phyloP scores from a whole-genome alignment of 2,797 vertebrate species.

The Tachyglossus aculeatus region DNA sequence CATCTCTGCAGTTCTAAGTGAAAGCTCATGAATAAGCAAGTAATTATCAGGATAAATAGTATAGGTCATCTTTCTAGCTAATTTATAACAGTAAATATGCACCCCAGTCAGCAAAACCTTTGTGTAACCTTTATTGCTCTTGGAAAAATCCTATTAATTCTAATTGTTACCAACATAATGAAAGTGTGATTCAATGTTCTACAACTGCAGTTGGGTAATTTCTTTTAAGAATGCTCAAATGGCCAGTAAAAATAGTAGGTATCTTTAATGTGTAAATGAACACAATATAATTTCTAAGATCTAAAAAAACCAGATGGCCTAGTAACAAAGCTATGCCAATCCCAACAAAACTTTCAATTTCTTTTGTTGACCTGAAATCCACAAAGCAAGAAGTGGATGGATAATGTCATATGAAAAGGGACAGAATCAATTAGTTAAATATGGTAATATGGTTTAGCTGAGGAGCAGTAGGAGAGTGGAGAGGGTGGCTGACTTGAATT shows the following conservation, averaged over 20 bases:
- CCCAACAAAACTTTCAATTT: too few relatives aligned
- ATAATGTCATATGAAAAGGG: too few relatives aligned
- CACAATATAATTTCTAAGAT: background rate
- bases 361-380: background rate
- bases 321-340: too few relatives aligned
- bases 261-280: constrained; percentile 23
- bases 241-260: background rate
- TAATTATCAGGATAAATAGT: constrained; percentile 35
- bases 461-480: too few relatives aligned
- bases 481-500: too few relatives aligned
- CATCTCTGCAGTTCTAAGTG: constrained; percentile 15
- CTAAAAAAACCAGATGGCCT: background rate
- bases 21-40: constrained; percentile 17
- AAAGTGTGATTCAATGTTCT: constrained; percentile 32
- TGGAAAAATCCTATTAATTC: constrained; percentile 41
- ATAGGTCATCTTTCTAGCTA: constrained; percentile 34
- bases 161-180: constrained; percentile 11
- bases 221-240: background rate
- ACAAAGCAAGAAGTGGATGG: background rate
- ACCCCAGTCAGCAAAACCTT: constrained; percentile 5
- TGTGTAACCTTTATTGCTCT: background rate
- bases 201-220: constrained; percentile 20
- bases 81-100: constrained; percentile 20
- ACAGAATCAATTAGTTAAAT: background rate
- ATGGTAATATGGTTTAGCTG: too few relatives aligned